These are phyloP conservation scores for Heliothis peltigera DNA, from an alignment of 2,888 invertebrate genomes.

Conservation along the genomic window DNA sequence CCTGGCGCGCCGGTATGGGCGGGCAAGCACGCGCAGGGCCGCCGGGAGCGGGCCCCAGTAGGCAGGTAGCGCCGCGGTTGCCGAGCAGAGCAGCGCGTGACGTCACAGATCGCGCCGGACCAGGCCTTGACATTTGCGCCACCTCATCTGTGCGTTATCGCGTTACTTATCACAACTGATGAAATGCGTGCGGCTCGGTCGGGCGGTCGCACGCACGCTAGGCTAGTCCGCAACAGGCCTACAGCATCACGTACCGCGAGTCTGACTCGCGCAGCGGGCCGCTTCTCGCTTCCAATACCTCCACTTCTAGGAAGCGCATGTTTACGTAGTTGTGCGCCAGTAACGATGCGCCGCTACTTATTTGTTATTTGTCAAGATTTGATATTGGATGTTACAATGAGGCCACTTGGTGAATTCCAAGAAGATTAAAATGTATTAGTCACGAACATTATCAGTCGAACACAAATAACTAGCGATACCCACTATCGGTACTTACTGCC, in stretches of 20 bases:
- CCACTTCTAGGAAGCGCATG: constrained; percentile 1
- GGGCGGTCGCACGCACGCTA: background rate
- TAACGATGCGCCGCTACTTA: background rate
- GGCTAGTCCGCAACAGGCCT: background rate
- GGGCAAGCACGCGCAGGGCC: too few species aligned
- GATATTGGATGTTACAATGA: background rate
- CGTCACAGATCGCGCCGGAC: background rate
- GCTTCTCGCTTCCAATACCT: too few species aligned
- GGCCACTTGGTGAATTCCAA: constrained; percentile 2
- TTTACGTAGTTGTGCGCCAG: background rate
- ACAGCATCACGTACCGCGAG: background rate
- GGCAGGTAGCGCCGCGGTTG: too few species aligned
- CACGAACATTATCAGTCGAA: constrained; percentile 4
- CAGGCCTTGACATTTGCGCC: constrained; percentile 31
- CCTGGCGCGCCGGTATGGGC: too few species aligned
- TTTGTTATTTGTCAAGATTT: constrained; percentile 10
- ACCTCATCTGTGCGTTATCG: constrained; percentile 9
- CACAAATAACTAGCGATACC: constrained; percentile 10
- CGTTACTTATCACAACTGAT: constrained; percentile 17
- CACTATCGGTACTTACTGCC: background rate
- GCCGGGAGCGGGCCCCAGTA: too few species aligned
- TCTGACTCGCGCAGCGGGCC: too few species aligned
- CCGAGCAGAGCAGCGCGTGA: too few species aligned
- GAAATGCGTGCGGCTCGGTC: background rate
- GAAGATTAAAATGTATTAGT: constrained; percentile 18